phyloP scores from a whole-genome alignment of 2,888 invertebrate genomes.

The Tiliacea citrago region DNA sequence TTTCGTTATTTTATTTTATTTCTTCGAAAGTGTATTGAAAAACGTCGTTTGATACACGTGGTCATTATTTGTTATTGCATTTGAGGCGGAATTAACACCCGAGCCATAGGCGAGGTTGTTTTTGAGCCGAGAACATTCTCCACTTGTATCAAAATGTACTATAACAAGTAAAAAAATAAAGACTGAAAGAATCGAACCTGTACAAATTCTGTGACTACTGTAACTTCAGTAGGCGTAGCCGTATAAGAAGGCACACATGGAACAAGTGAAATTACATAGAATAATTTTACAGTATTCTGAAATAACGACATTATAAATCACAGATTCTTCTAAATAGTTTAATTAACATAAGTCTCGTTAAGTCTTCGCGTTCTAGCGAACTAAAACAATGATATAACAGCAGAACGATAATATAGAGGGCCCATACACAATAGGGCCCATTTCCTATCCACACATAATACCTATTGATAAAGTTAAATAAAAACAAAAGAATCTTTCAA shows the following conservation, averaged over 20 bases:
- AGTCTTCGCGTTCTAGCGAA: background rate
- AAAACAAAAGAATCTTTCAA: background rate
- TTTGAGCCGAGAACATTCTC: too few relatives aligned
- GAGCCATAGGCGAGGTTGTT: too few relatives aligned
- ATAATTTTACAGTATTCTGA: background rate
- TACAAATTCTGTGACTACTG: background rate
- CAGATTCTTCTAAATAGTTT: too few relatives aligned
- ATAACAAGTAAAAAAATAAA: background rate
- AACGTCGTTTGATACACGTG: too few relatives aligned
- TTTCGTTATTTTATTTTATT: too few relatives aligned
- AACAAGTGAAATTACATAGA: conserved; percentile 8
- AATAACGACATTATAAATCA: conserved; percentile 32
- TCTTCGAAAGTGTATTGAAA: too few relatives aligned
- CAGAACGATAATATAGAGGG: background rate
- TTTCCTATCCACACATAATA: conserved; percentile 9
- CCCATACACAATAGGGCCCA: background rate
- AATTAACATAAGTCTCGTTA: background rate
- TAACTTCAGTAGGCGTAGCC: background rate
- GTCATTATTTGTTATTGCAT: too few relatives aligned
- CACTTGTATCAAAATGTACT: too few relatives aligned
- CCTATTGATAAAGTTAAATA: conserved; percentile 2
- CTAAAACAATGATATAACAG: background rate
- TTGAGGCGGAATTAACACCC: too few relatives aligned
- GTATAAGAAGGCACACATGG: background rate
- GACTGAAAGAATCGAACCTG: conserved; percentile 23